Conservation (phyloP, 2,888 invertebrate species). For the Caenorhabditis sinica region DNA sequence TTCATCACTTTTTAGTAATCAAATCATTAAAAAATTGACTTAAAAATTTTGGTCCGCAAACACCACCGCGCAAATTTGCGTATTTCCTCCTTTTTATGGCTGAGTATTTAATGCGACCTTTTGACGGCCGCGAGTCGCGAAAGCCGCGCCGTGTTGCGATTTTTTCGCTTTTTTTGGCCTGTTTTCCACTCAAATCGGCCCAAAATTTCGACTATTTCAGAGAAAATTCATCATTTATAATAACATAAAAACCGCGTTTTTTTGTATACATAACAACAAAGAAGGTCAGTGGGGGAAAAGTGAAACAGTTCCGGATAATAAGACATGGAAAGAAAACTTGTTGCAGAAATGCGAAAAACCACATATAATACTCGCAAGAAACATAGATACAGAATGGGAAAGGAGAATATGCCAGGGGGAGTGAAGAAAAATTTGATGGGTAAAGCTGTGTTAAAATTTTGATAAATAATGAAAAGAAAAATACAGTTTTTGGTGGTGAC, state of each 20-base stretch:
- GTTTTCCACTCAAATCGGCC: no score
- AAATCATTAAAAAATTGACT: no score
- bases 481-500: background rate
- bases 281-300: slow-evolving; percentile 9
- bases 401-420: slow-evolving; percentile 10
- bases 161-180: no score
- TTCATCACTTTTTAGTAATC: no score
- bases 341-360: slow-evolving; percentile 32
- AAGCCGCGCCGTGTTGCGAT: no score
- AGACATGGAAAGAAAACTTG: slow-evolving; percentile 42
- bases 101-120: no score
- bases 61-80: no score
- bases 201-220: background rate
- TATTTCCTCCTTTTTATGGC: no score
- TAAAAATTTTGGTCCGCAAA: no score
- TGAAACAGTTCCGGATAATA: slow-evolving; percentile 43
- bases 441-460: slow-evolving; percentile 34
- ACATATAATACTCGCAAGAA: slow-evolving; percentile 30
- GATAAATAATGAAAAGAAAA: slow-evolving; percentile 2
- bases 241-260: slow-evolving; percentile 25
- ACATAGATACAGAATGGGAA: slow-evolving; percentile 5
- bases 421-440: slow-evolving; percentile 3
- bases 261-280: slow-evolving; percentile 1
- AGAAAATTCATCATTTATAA: background rate
- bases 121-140: no score